These are phyloP conservation scores for Parascotia fuliginaria DNA, from an alignment of 2,888 invertebrate species.

Conservation along the genomic window DNA sequence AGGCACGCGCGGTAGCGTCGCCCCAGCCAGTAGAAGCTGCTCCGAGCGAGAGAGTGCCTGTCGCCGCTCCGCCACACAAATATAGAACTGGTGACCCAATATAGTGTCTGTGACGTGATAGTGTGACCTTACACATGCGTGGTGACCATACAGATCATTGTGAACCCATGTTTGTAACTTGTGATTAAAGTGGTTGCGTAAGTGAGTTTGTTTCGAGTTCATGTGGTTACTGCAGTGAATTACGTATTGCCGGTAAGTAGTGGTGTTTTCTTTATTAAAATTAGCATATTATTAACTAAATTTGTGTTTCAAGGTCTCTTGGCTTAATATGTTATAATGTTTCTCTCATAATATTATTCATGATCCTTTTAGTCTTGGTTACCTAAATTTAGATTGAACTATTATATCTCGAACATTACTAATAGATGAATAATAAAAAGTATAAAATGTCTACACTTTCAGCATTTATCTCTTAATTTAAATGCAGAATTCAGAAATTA, in stretches of 20 bases:
- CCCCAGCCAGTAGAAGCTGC: conserved; percentile 84
- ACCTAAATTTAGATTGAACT: no score
- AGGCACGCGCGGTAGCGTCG: conserved; percentile 81
- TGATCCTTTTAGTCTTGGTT: no score
- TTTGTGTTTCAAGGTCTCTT: conserved; percentile 15
- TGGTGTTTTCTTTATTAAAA: conserved; percentile 58
- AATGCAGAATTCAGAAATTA: no score
- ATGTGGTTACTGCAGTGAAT: conserved; percentile 56
- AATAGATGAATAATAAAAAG: no score
- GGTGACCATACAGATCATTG: conserved; percentile 60
- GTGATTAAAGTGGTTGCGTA: conserved; percentile 64
- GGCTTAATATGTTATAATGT: no score
- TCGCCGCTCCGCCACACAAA: conserved; percentile 48
- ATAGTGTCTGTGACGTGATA: conserved; percentile 77
- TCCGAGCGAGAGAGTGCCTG: conserved; percentile 63
- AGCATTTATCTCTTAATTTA: no score
- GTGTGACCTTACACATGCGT: conserved; percentile 70
- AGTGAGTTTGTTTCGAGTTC: conserved; percentile 65
- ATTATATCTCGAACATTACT: no score
- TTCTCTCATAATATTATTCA: no score
- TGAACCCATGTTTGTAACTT: conserved; percentile 66
- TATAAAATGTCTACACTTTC: no score
- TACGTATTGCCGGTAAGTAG: conserved; percentile 68
- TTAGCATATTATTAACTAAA: conserved; percentile 55
- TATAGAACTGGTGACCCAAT: conserved; percentile 62